A percentile compares a stretch with the other conserved stretches of the same genome.
Evolutionary conservation across 2,797 vertebrate genomes (phyloP).

Genomic region (Malacoraja senta): DNA sequence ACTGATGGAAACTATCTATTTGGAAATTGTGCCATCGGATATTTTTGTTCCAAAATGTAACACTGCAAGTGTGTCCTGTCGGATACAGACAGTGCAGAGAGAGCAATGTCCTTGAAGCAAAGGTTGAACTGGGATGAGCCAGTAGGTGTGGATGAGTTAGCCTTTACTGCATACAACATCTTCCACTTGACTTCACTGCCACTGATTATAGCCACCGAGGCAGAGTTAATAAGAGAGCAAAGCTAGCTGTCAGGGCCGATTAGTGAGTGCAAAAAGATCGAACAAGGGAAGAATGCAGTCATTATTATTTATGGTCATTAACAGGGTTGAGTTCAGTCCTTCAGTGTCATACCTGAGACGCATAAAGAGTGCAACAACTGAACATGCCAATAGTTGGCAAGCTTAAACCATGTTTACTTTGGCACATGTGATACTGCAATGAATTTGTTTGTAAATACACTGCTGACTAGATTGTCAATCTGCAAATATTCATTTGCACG

Average conservation of each 20-base stretch:
- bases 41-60: not conserved
- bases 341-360: slow-evolving; percentile 67
- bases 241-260: slow-evolving; percentile 88
- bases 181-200: slow-evolving; percentile 84
- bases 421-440: not conserved
- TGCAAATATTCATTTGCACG: slow-evolving; percentile 25
- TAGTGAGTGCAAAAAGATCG: slow-evolving; percentile 74
- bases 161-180: slow-evolving; percentile 74
- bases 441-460: slow-evolving; percentile 26
- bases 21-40: too few relatives aligned
- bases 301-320: slow-evolving; percentile 82
- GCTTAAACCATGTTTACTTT: slow-evolving; percentile 24
- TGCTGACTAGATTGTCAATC: slow-evolving; percentile 14
- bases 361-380: slow-evolving; percentile 47
- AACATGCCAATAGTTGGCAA: slow-evolving; percentile 39
- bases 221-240: slow-evolving; percentile 91
- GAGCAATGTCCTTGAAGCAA: not conserved
- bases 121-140: not conserved
- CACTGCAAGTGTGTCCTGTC: not conserved
- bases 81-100: not conserved
- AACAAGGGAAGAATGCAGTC: slow-evolving; percentile 77
- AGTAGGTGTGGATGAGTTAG: slow-evolving; percentile 37
- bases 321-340: slow-evolving; percentile 70
- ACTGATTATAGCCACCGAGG: slow-evolving; percentile 77
- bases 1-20: too few relatives aligned